phyloP scores from a whole-genome alignment of 2,797 vertebrate genomes.

The Megaceryle alcyon region DNA sequence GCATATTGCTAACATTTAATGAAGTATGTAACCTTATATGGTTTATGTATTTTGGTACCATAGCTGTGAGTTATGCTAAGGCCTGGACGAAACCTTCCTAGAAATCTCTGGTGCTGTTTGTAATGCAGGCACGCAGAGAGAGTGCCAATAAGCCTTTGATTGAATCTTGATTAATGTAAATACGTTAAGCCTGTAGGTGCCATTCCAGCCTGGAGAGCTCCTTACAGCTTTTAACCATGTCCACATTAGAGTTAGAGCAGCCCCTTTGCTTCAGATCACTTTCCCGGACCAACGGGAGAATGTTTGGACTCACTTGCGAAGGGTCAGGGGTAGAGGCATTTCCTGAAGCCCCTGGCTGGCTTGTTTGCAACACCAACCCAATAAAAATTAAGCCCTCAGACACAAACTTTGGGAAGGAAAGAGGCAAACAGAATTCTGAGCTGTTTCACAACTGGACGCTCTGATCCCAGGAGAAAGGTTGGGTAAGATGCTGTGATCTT shows the following conservation, averaged over 20 bases:
- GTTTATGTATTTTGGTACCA: conserved; percentile 64
- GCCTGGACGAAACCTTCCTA: conserved; percentile 55
- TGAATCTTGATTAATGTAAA: conserved; percentile 65
- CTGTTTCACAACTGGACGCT: conserved; percentile 21
- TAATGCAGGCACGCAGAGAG: conserved; percentile 26
- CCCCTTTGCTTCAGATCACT: conserved; percentile 34
- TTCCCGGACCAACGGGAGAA: conserved; percentile 26
- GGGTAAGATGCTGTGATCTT: conserved; percentile 37
- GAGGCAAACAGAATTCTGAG: conserved; percentile 58
- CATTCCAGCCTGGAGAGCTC: conserved; percentile 29
- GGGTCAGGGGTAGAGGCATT: conserved; percentile 2
- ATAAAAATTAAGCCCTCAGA: conserved; percentile 64
- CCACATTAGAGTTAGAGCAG: not conserved
- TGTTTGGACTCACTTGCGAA: not conserved
- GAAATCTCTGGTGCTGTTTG: conserved; percentile 45
- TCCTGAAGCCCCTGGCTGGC: conserved; percentile 51
- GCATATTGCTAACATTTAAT: conserved; percentile 73
- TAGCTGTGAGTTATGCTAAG: conserved; percentile 59
- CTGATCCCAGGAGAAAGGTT: conserved; percentile 51
- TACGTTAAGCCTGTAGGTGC: conserved; percentile 48
- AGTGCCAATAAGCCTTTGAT: conserved; percentile 57
- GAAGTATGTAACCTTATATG: conserved; percentile 73
- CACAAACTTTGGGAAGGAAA: conserved; percentile 40
- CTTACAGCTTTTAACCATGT: conserved; percentile 52
- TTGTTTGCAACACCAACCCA: conserved; percentile 66